Base-by-base conservation (phyloP, 2,888 invertebrate species). In the Hypomecis atomaria region DNA sequence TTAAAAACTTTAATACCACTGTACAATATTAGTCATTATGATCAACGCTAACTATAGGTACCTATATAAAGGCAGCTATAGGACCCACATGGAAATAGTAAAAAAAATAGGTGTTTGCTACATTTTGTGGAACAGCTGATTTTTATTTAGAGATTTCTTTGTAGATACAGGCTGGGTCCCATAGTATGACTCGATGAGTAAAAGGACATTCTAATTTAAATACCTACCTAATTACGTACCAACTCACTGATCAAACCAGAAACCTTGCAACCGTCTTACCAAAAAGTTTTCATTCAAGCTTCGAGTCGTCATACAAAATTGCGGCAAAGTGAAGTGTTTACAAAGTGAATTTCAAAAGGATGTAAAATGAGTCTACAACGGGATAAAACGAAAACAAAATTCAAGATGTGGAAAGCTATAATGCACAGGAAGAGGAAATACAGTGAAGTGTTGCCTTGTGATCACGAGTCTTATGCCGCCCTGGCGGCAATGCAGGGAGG, bases 391-490 rank as follows among this genome's bases (percentile, higher is more conserved):
- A 86, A 80, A 71, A 76, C 82, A 43, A 89, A 85, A 75, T 86
- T 89, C 78, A 92, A 84, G 64, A 92, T 92, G 92, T 92, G 92
- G 92, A 92, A 91, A 76, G 86, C 91, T 57, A 83, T 92, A 70
- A 86, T 92, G 68, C 84, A 90, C 72, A 86, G 90, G 69, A 92
- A 90, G 74, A 86, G 92, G 76, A 92, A 92, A 83, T 91, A 87
- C 69, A 90, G 89, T 75, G 92, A 92, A 76, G 84, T 79, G 56
- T 69, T 87, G 52, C 84, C 88, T 61, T 88, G 90, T 71, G 92
- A 92, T 72, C 82, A 81, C 64, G 92, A 91, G 63, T 87, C 91
- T 0, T 92, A 90, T 79, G 88, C 90, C 81, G 88, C 90, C 66
- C 86, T 92, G 71, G 89, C 89, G 86, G 89, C 89, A 10, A 86